Evolutionary conservation across 2,888 invertebrate genomes (phyloP), one percentile per base, ranked within the genome.

Genomic region (Glaucopsyche alexis): DNA sequence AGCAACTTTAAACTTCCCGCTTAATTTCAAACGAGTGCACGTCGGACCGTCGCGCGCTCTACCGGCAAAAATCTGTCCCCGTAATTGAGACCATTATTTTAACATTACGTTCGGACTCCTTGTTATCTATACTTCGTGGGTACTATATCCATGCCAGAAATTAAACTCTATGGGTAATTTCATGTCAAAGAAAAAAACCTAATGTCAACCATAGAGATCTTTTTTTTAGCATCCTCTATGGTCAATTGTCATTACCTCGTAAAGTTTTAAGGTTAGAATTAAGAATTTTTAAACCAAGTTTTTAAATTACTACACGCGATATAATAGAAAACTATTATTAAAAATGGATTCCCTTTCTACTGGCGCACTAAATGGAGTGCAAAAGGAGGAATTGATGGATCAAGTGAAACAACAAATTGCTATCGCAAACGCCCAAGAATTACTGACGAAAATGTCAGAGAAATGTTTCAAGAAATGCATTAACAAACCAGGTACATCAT

Each of bases 381-480:
- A 98, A 85, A 96, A 96, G 85, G 97, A 96, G 80, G 97, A 98
- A 83, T 90, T 99, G 75, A 98, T 99, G 96, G 97, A 98, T 81
- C 97, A 98, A 93, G 97, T 99, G 45, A 98, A 98, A 89, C 98
- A 98, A 87, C 98, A 99, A 94, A 96, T 99, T 75, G 98, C 98
- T 0, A 95, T 99, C 73, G 98, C 98, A 64, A 98, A 97, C 89
- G 97, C 97, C 50, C 98, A 99, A 87, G 98, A 98, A 94, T 90
- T 99, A 76, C 93, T 99, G 78, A 96, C 97, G 95, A 98, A 98
- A 96, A 98, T 99, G 96, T 97, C 98, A 67, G 98, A 98, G 84
- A 99, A 99, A 92, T 99, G 99, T 90, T 99, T 99, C 88, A 97
- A 96, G 87, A 98, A 98, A 85, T 99, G 99, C 88, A 95, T 99